Base-by-base conservation (phyloP, 1,140 invertebrate species). In the Calosoma granatense region DNA sequence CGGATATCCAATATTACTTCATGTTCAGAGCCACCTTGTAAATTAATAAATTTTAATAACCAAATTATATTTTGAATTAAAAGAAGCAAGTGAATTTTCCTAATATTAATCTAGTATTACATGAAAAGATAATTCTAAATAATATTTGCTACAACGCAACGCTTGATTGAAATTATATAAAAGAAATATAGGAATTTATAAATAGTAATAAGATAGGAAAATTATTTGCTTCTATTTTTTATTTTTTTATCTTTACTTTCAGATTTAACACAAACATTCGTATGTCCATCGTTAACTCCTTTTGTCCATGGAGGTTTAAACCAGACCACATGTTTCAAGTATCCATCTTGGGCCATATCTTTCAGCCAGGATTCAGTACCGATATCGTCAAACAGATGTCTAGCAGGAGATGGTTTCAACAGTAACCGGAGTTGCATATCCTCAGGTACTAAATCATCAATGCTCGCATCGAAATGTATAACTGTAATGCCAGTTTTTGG, bases 301-400 rank as follows among this genome's bases (percentile, higher is more conserved):
- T 83, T 77, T 26, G 90, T 84, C 92, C 92, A 95, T 2, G 87
- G 85, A 21, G 92, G 92, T 72, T 90, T 90, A 17, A 94, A 71
- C 92, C 93, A 96, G 17, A 91, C 74, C 1, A 95, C 66, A 39
- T 81, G 78, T 54, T 73, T 78, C 20, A 95, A 81, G 70, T 94
- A 89, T 12, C 91, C 92, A 12, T 89, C 89, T 70, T 88, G 94
- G 0, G 81, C 81, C 15, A 87, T 83, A 1, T 92, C 92, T 61
- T 94, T 74, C 20, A 96, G 90, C 92, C 92, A 95, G 74, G 90
- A 94, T 73, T 94, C 92, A 65, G 95, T 95, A 68, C 90, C 92
- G 2, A 70, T 19, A 9, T 58, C 70, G 64, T 70, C 68, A 55
- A 78, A 80, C 12, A 88, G 66, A 55, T 76, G 58, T 20, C 81